Conservation (phyloP, 2,888 invertebrate species). For the Agonum fuliginosum region DNA sequence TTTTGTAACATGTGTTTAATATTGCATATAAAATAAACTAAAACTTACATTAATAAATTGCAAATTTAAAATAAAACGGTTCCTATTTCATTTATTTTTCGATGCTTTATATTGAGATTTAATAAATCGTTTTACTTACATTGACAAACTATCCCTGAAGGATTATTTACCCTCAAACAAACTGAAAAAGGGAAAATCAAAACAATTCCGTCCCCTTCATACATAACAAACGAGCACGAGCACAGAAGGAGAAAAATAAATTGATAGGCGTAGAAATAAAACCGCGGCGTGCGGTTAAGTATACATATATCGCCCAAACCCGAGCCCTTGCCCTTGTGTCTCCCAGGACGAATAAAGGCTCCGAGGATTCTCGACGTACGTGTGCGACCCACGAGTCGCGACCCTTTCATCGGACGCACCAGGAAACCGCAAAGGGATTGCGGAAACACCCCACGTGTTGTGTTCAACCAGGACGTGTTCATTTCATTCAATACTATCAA, state of each 20-base stretch:
- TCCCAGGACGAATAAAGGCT: slow-evolving; percentile 44
- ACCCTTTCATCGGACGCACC: slow-evolving; percentile 10
- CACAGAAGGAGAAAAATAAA: slow-evolving; percentile 19
- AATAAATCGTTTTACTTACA: not conserved
- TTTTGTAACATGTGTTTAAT: too few species aligned
- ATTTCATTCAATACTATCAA: not conserved
- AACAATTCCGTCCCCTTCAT: slow-evolving; percentile 20
- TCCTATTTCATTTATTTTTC: not conserved
- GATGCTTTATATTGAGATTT: not conserved
- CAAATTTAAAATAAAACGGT: too few species aligned
- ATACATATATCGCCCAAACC: slow-evolving; percentile 35
- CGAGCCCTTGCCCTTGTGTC: too few species aligned
- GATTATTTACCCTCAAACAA: not conserved
- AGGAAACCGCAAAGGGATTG: slow-evolving; percentile 37
- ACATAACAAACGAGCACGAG: slow-evolving; percentile 39
- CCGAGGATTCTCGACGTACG: not conserved
- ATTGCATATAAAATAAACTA: too few species aligned
- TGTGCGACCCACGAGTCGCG: not conserved
- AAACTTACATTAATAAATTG: too few species aligned
- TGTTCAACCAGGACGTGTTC: not conserved
- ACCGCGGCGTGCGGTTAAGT: slow-evolving; percentile 14
- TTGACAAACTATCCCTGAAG: not conserved
- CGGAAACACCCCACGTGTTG: slow-evolving; percentile 29
- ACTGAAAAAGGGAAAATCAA: slow-evolving; percentile 22
- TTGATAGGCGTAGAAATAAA: slow-evolving; percentile 48